A percentile compares a stretch with the other conserved stretches of the same genome.
phyloP scores from a whole-genome alignment of 2,113 vertebrate genomes.

The Lethenteron reissneri region DNA sequence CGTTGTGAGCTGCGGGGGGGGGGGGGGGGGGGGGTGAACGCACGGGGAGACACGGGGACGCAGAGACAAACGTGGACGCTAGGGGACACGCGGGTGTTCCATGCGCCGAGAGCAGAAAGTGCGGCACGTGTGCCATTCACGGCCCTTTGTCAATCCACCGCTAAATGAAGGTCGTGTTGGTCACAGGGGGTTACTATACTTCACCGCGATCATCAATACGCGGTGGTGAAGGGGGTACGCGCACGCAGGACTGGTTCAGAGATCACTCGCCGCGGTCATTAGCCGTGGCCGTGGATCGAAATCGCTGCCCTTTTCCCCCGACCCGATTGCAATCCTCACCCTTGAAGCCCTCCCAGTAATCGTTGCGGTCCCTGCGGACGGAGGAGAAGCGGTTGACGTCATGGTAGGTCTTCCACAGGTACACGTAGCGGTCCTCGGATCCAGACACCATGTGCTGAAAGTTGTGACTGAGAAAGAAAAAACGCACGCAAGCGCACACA shows the following conservation, averaged over 20 bases:
- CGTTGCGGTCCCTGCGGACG: conserved; percentile 81
- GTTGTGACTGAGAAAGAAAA: conserved; percentile 41
- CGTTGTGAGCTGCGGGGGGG: conserved; percentile 53
- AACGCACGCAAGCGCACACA: too few species aligned
- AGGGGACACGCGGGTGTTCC: neutral
- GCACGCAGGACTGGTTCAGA: neutral
- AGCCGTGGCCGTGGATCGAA: neutral
- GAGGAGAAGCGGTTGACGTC: conserved; percentile 94
- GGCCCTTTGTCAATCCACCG: neutral
- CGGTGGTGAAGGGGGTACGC: neutral
- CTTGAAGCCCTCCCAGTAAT: conserved; percentile 99
- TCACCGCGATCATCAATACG: neutral
- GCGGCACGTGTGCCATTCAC: neutral
- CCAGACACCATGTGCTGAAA: conserved; percentile 91
- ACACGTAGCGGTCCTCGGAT: conserved; percentile 89
- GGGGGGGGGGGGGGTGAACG: neutral
- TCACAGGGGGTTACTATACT: neutral
- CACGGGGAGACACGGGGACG: too few species aligned
- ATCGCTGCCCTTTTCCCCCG: neutral
- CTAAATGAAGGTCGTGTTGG: neutral
- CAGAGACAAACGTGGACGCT: conserved; percentile 14
- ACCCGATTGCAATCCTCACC: conserved; percentile 25
- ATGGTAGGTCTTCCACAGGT: conserved; percentile 98
- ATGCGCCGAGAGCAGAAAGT: neutral
- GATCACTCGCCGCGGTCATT: neutral